Evolutionary conservation across 2,888 invertebrate species (phyloP), one percentile per base, ranked within the genome.

Genomic region (Erebia epiphron): DNA sequence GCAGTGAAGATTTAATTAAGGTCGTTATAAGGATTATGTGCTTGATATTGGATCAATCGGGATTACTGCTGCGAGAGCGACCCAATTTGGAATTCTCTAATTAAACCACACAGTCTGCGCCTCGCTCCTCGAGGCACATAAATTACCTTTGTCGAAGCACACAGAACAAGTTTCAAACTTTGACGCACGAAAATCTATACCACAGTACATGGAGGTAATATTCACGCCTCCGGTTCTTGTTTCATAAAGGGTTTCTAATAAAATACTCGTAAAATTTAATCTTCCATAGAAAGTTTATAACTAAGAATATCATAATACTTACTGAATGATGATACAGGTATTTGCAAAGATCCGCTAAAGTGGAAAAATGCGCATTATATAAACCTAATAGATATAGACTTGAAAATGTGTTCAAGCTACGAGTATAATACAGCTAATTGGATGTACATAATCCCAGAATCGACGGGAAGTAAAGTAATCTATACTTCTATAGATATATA

Each of bases 91-190:
- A 69, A 69, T 65, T 65, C 60, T 60, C 69, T 69, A 69, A 69
- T 69, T 69, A 69, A 65, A 69, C 69, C 69, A 65, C 69, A 65
- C 58, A 58, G 50, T 60, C 21, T 67, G 67, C 52, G 69, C 69
- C 58, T 52, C 52, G 67, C 52, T 65, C 69, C 58, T 52, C 43
- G 57, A 65, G 64, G 58, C 60, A 65, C 65, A 69, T 69, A 69
- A 69, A 69, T 69, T 69, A 69, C 69, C 69, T 69, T 65, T 69
- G 64, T 69, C 69, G 64, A 69, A 49, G 58, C 56, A 60, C 50
- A 60, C 65, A 52, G 64, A 60, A 52, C 64, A 60, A 57, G 50
- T 60, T 69, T 41, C 49, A 65, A 69, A 69, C 64, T 69, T 69
- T 65, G 46, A 65, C 13, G 49, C 21, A 58, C 21, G 56, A 63